Conservation (phyloP, 2,113 vertebrate species). For the Thymallus thymallus region DNA sequence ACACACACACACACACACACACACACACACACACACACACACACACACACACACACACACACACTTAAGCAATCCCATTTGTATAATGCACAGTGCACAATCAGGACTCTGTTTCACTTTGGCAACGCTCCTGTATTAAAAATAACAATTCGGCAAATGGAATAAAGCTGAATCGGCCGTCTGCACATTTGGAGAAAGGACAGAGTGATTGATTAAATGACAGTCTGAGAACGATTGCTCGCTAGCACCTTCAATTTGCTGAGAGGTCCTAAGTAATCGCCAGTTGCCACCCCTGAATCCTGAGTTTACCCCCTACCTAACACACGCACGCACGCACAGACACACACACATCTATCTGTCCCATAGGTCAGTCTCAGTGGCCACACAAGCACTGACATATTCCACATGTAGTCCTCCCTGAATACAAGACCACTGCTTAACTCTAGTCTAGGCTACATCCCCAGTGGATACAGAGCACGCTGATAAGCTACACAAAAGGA, state of each 20-base stretch:
- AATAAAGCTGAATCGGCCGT: conserved; percentile 9
- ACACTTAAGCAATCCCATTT: background rate
- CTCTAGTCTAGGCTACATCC: background rate
- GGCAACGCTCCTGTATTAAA: conserved; percentile 4
- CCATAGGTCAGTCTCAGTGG: background rate
- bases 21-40: conserved; percentile 7
- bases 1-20: conserved; percentile 9
- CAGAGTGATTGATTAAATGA: conserved; percentile 64
- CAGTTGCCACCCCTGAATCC: conserved; percentile 25
- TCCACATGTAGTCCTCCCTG: background rate
- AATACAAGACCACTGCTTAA: background rate
- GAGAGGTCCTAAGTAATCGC: conserved; percentile 57
- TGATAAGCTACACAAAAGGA: too few species aligned
- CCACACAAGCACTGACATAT: conserved; percentile 8
- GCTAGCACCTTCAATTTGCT: conserved; percentile 52
- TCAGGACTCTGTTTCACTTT: conserved; percentile 11
- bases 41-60: conserved; percentile 8
- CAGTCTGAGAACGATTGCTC: conserved; percentile 35
- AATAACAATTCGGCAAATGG: conserved; percentile 47
- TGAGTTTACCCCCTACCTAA: background rate
- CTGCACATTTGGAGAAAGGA: conserved; percentile 3
- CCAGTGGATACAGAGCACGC: too few species aligned
- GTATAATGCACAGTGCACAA: conserved; percentile 7
- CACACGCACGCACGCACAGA: background rate
- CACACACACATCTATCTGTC: conserved; percentile 11